Conservation (phyloP, 2,797 vertebrate species). For the Tinamus major region DNA sequence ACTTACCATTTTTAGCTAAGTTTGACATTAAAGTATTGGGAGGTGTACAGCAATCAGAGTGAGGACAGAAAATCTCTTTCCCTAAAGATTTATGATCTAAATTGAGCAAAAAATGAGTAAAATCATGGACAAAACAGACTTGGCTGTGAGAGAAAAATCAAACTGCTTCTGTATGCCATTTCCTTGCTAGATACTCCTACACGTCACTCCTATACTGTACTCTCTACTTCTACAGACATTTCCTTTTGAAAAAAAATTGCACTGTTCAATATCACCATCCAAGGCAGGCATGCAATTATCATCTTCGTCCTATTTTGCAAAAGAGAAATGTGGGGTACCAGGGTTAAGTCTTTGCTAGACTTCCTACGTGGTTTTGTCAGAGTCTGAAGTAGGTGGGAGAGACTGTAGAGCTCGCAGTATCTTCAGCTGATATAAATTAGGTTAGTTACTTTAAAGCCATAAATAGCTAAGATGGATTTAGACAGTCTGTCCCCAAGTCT, state of each 20-base stretch:
- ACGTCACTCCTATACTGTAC: background rate
- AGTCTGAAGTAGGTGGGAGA: background rate
- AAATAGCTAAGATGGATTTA: conserved; percentile 8
- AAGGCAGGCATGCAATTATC: background rate
- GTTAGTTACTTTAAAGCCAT: background rate
- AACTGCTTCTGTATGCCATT: background rate
- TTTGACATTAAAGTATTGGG: background rate
- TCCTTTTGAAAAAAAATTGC: background rate
- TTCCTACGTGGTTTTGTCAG: background rate
- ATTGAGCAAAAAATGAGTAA: background rate
- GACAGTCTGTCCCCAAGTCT: background rate
- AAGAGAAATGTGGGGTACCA: background rate
- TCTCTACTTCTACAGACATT: background rate
- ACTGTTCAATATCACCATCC: background rate
- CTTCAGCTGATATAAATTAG: background rate
- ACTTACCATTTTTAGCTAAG: background rate
- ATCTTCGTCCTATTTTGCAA: background rate
- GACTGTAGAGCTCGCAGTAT: background rate
- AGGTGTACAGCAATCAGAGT: background rate
- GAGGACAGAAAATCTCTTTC: background rate
- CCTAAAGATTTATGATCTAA: background rate
- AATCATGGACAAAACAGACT: background rate
- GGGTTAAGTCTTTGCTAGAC: background rate
- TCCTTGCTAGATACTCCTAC: background rate
- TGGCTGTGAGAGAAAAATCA: background rate